Percentiles rank a stretch among this genome's conserved stretches.
These are phyloP conservation scores for Oreortyx pictus DNA, from an alignment of 2,797 vertebrate species.

Conservation along the genomic window DNA sequence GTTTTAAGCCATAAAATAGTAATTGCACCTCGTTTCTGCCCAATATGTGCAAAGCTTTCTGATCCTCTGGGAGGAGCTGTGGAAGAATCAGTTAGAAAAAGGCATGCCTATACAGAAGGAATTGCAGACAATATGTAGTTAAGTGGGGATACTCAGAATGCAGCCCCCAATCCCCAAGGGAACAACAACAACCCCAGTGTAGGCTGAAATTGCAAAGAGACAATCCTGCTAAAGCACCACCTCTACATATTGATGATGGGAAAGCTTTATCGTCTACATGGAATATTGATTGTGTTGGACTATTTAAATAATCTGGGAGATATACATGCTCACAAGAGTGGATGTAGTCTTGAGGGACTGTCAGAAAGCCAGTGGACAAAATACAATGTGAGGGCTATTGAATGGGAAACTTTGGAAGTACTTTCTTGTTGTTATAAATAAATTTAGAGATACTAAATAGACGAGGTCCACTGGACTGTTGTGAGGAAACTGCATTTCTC, in stretches of 20 bases:
- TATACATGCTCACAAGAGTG: neutral
- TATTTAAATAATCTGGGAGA: neutral
- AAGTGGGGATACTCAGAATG: neutral
- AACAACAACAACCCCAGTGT: neutral
- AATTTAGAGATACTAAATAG: neutral
- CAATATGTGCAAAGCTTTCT: neutral
- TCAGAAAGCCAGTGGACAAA: no score
- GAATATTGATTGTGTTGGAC: neutral
- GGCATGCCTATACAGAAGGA: neutral
- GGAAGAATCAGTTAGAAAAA: neutral
- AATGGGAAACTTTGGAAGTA: no score
- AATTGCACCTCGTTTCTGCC: neutral
- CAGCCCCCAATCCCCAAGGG: neutral
- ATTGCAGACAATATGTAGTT: neutral
- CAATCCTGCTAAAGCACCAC: neutral
- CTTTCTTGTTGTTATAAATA: neutral
- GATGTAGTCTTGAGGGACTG: neutral
- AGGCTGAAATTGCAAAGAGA: neutral
- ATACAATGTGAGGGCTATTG: no score
- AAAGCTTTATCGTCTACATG: neutral
- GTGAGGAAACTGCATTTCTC: neutral
- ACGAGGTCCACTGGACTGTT: neutral
- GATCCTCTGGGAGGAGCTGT: neutral
- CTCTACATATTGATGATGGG: neutral
- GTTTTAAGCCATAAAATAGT: neutral